Evolutionary conservation across 35 echinoderm and acorn worm species (phyloP), one percentile per base, ranked within the genome.

Genomic region (Holothuria glaberrima): DNA sequence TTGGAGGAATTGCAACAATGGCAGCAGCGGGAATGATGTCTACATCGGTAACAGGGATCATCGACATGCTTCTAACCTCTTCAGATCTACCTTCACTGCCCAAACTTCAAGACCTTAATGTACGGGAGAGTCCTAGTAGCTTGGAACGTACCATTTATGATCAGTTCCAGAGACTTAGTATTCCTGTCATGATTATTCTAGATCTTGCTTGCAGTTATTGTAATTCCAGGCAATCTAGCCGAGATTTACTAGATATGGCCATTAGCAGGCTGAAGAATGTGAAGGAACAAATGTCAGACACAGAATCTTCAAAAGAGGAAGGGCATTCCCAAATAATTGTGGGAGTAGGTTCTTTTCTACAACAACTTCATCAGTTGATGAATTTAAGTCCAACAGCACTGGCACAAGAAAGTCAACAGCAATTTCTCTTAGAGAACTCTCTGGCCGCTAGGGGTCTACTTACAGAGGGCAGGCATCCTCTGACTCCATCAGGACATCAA

Each of bases 191-290:
- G 93, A 67, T 99, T 33, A 70, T 93, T 7, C 90, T 99, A 19
- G 97, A 99, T 86, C 68, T 99, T 28, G 93, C 93, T 19, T 93
- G 94, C 66, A 95, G 93, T 19, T 80, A 58, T 17, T 90, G 97
- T 57, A 83, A 68, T 33, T 92, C 89, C 28, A 92, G 82, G 73
- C 54, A 93, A 28, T 86, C 91, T 13, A 92, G 95, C 71, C 83
- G 17, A 30, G 92, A 97, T 70, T 29, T 97, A 22, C 32, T 97
- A 27, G 89, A 97, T 21, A 87, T 97, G 34, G 90, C 86, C 18
- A 74, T 86, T 33, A 86, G 90, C 18, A 73, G 92, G 18, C 74
- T 94, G 30, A 72, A 97, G 26, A 64, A 86, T 31, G 76, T 4
- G 17, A 36, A 63, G 6, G 71, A 52, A 21, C 38, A 21, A 61